phyloP scores from a whole-genome alignment of 2,797 vertebrate genomes.

The Denticeps clupeoides region DNA sequence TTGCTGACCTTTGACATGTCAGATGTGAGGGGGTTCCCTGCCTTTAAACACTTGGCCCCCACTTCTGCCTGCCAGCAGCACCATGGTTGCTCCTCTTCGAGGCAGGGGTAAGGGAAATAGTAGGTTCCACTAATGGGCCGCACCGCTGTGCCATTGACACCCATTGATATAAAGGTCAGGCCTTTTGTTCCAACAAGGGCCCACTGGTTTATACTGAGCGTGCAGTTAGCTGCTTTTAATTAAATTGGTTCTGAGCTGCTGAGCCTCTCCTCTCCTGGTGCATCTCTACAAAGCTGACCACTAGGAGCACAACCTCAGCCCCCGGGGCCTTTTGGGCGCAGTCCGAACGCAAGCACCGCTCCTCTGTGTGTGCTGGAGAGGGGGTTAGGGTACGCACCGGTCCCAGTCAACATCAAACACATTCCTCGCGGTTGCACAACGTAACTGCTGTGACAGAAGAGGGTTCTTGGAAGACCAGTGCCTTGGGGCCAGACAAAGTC shows the following conservation, averaged over 20 bases:
- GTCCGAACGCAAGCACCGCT: neutral
- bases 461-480: conserved; percentile 20
- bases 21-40: no score
- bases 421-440: conserved; percentile 22
- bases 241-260: conserved; percentile 40
- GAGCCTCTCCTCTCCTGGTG: no score
- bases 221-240: conserved; percentile 35
- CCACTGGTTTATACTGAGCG: neutral
- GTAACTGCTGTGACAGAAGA: conserved; percentile 32
- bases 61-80: no score
- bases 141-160: neutral
- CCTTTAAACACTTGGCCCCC: no score
- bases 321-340: neutral
- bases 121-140: neutral
- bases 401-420: conserved; percentile 22
- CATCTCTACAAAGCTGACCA: no score
- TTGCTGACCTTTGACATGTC: no score
- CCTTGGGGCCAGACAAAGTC: conserved; percentile 29
- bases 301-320: neutral
- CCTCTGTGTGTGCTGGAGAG: neutral
- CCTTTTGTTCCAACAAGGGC: conserved; percentile 4
- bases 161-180: conserved; percentile 1
- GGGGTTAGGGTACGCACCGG: neutral
- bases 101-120: neutral
- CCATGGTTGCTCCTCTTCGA: conserved; percentile 15